These are phyloP conservation scores for Cyanoramphus novaezelandiae DNA, from an alignment of 2,113 vertebrate genomes.

Conservation along the genomic window DNA sequence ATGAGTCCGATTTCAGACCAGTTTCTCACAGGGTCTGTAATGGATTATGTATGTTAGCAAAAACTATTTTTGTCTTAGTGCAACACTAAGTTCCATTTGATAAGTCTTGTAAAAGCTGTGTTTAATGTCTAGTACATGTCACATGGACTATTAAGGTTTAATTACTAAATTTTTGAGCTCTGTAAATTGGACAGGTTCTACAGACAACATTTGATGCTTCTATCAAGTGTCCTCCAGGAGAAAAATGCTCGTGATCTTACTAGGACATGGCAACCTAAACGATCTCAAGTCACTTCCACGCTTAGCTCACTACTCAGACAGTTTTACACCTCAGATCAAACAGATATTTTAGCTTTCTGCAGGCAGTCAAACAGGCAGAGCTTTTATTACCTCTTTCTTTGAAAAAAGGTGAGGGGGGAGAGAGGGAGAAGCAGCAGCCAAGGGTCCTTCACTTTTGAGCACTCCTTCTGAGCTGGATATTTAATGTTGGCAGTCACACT, in stretches of 20 bases:
- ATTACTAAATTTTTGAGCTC: not conserved
- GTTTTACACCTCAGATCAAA: not conserved
- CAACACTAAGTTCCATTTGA: not conserved
- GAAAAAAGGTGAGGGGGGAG: not conserved
- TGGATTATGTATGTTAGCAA: not conserved
- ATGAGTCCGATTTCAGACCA: too few relatives aligned
- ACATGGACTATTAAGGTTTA: not conserved
- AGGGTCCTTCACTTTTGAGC: conserved; percentile 26
- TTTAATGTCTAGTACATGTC: not conserved
- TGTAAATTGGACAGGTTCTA: not conserved
- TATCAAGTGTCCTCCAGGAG: not conserved
- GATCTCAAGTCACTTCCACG: not conserved
- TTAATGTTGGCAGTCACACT: conserved; percentile 36
- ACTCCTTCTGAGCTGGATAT: conserved; percentile 10
- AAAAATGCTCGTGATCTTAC: not conserved
- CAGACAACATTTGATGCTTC: not conserved
- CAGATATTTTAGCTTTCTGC: not conserved
- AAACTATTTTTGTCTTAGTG: not conserved
- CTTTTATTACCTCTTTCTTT: not conserved
- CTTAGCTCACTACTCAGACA: not conserved
- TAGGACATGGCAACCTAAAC: not conserved
- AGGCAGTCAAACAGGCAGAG: not conserved
- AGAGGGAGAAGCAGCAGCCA: not conserved
- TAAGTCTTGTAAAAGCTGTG: not conserved
- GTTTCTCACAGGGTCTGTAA: not conserved